Evolutionary conservation across 1,140 invertebrate genomes (phyloP).

Genomic region (Temnothorax curvispinosus): DNA sequence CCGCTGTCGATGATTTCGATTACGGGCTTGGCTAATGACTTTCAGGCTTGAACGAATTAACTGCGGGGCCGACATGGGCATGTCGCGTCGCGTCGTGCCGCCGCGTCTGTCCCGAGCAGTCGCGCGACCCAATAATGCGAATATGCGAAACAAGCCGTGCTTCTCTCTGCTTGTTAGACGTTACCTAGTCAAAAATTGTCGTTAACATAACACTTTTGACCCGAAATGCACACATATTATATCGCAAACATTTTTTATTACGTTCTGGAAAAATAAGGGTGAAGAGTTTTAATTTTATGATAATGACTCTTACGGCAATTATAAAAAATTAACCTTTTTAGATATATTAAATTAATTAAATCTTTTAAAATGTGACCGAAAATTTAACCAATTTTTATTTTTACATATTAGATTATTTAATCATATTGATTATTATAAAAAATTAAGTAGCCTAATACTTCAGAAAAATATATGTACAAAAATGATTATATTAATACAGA

Average conservation of each 20-base stretch:
- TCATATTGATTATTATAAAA: neutral
- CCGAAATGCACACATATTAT: neutral
- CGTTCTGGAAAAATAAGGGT: neutral
- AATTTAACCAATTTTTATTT: too few species aligned
- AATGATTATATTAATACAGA: neutral
- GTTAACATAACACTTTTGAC: neutral
- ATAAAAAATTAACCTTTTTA: too few species aligned
- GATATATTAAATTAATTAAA: neutral
- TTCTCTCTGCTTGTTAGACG: neutral
- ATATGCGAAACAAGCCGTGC: neutral
- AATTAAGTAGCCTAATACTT: neutral
- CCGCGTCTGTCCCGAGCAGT: conserved; percentile 27
- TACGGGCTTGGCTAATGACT: conserved; percentile 64
- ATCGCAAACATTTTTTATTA: neutral
- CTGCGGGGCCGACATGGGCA: conserved; percentile 24
- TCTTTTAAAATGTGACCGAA: too few species aligned
- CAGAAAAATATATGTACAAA: neutral
- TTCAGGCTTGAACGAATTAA: conserved; percentile 56
- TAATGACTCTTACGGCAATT: neutral
- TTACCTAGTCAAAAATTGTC: neutral
- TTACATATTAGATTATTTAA: neutral
- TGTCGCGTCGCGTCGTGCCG: conserved; percentile 13
- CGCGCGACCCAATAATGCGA: conserved; percentile 20
- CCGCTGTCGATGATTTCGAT: conserved; percentile 79
- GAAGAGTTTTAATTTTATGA: neutral